Conservation (phyloP, 2,113 vertebrate genomes). For the Columbina picui region DNA sequence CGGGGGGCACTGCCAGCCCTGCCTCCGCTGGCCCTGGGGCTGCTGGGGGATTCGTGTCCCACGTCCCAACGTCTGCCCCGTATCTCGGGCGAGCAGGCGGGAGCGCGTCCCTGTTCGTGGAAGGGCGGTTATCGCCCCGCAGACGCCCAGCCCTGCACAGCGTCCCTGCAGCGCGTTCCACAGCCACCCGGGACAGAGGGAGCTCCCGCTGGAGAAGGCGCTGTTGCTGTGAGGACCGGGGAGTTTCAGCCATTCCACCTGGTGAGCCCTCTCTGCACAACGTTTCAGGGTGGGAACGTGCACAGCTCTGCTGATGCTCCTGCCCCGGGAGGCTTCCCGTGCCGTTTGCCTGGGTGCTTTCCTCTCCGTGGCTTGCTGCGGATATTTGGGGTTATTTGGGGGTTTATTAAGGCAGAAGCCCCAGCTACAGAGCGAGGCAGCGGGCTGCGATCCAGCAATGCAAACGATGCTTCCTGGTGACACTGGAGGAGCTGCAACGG, state of each 20-base stretch:
- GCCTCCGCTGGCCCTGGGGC: accelerated
- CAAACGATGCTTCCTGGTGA: accelerated
- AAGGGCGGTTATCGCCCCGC: neutral
- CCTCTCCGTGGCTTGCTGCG: neutral
- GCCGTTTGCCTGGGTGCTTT: accelerated
- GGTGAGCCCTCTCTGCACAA: neutral
- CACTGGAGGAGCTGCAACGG: neutral
- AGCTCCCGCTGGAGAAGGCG: neutral
- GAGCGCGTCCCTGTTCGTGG: neutral
- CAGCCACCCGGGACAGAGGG: neutral
- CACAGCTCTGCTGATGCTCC: neutral
- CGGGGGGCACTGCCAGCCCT: neutral
- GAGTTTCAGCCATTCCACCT: neutral
- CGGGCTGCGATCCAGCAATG: accelerated
- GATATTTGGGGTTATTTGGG: neutral
- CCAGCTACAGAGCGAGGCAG: accelerated
- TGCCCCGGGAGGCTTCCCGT: accelerated
- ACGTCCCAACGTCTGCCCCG: neutral
- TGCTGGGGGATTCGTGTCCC: conserved; percentile 11
- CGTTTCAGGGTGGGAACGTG: neutral
- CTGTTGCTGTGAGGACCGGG: neutral
- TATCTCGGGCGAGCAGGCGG: neutral
- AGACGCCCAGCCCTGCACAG: neutral
- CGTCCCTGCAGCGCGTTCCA: neutral
- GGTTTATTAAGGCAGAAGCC: neutral